phyloP scores from a whole-genome alignment of 2,113 vertebrate species.

The Calonectris borealis region DNA sequence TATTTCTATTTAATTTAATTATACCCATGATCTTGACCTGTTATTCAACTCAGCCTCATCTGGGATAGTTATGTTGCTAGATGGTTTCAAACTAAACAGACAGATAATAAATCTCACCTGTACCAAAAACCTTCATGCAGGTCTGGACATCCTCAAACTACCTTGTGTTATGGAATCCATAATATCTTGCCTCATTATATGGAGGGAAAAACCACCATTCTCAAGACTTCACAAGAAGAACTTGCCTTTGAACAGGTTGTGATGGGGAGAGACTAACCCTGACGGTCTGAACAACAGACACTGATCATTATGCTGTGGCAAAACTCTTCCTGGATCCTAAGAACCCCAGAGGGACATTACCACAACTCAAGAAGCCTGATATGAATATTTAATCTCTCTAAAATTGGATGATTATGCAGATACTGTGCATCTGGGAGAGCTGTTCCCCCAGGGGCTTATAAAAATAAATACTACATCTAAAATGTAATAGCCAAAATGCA shows the following conservation, averaged over 20 bases:
- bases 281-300: background rate
- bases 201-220: background rate
- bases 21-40: background rate
- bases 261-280: background rate
- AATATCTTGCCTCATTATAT: background rate
- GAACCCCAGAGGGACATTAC: constrained; percentile 43
- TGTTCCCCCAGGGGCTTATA: constrained; percentile 47
- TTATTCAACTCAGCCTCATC: background rate
- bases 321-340: constrained; percentile 9
- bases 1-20: background rate
- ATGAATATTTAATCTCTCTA: constrained; percentile 68
- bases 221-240: background rate
- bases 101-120: background rate
- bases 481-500: constrained; percentile 40
- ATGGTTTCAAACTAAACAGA: background rate
- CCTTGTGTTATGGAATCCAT: background rate
- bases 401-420: constrained; percentile 71
- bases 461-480: constrained; percentile 65
- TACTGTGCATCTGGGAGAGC: constrained; percentile 56
- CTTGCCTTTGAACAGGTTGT: background rate
- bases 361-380: constrained; percentile 46
- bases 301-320: background rate
- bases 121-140: background rate
- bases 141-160: background rate
- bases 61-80: background rate